Conservation (phyloP, 2,113 vertebrate species). For the Diglossa brunneiventris region DNA sequence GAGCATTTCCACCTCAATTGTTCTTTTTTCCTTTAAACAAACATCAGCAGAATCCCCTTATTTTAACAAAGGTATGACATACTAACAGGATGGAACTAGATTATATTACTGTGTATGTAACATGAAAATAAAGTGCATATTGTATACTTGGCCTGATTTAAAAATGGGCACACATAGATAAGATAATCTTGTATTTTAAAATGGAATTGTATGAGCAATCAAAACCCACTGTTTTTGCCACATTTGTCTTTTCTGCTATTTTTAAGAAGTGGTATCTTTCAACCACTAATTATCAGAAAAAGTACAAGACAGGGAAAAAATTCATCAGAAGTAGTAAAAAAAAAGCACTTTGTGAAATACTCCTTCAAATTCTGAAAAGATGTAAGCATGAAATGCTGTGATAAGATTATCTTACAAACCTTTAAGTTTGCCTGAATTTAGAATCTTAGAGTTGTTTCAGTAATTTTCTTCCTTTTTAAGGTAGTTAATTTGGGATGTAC, state of each 20-base stretch:
- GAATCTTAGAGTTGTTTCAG: background rate
- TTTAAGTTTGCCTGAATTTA: background rate
- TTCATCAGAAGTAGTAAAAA: background rate
- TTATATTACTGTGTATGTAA: background rate
- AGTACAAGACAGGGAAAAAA: background rate
- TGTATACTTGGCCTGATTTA: background rate
- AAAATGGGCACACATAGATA: background rate
- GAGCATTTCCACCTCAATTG: background rate
- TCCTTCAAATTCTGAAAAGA: background rate
- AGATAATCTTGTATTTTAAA: background rate
- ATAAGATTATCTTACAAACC: background rate
- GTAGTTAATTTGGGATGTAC: background rate
- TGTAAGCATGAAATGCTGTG: background rate
- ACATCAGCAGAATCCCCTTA: background rate
- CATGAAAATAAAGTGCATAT: conserved; percentile 21
- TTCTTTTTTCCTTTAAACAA: background rate
- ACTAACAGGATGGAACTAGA: background rate
- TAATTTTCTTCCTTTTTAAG: background rate
- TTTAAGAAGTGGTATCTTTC: conserved; percentile 25
- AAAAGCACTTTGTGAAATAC: background rate
- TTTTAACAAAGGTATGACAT: background rate
- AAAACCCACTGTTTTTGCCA: background rate
- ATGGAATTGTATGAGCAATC: background rate
- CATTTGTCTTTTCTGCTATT: background rate
- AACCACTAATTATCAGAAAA: background rate